phyloP scores from a whole-genome alignment of 64 coral and sea anemone genomes.

The Pachyseris speciosa region DNA sequence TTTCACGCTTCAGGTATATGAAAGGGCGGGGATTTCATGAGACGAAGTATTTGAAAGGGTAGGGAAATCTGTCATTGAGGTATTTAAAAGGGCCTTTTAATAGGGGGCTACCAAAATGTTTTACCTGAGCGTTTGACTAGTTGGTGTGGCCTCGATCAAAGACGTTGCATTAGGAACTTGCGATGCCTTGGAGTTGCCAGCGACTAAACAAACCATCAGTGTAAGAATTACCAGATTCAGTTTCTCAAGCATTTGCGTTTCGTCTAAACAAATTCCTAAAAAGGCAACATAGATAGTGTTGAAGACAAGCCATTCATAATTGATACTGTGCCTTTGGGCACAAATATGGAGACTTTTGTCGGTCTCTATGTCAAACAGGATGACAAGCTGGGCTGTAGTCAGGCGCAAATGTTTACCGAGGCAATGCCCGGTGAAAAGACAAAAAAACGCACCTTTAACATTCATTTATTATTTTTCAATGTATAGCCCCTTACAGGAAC shows the following conservation, averaged over 20 bases:
- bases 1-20: too few species aligned
- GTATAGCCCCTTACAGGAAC: too few species aligned
- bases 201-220: background rate
- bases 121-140: background rate
- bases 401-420: too few species aligned
- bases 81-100: background rate
- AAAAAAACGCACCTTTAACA: too few species aligned
- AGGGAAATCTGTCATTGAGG: background rate
- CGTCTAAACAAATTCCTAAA: background rate
- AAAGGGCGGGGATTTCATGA: too few species aligned
- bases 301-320: background rate
- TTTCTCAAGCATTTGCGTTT: background rate
- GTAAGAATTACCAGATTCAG: background rate
- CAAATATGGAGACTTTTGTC: too few species aligned
- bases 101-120: background rate
- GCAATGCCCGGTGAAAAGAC: too few species aligned
- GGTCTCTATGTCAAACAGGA: too few species aligned
- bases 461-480: too few species aligned
- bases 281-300: background rate
- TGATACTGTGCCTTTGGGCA: background rate
- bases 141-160: background rate
- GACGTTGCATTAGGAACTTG: conserved; percentile 1
- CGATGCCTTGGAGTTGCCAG: background rate
- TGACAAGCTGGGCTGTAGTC: too few species aligned
- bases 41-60: background rate